Conservation (phyloP, 2,888 invertebrate genomes). For the Micoletzkya japonica region DNA sequence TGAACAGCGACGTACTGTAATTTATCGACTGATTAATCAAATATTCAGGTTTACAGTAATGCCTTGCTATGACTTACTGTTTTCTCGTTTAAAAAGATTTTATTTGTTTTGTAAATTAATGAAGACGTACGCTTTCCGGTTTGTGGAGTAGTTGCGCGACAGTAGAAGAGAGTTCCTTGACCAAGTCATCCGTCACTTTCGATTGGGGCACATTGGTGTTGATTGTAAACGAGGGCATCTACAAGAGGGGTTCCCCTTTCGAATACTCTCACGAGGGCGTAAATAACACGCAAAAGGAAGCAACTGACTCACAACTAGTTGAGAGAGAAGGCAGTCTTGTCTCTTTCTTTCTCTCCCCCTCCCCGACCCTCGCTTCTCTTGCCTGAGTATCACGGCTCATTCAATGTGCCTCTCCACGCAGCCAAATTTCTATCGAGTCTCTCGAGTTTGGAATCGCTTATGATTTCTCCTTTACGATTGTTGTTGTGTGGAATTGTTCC, state of each 20-base stretch:
- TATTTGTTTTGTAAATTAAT: neutral
- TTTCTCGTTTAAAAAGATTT: neutral
- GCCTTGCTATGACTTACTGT: neutral
- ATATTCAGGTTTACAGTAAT: too few relatives aligned
- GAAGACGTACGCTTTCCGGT: constrained; percentile 44
- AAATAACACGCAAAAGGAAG: too few relatives aligned
- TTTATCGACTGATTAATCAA: neutral
- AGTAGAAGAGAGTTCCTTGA: constrained; percentile 36
- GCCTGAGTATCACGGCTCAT: constrained; percentile 2
- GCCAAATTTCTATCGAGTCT: constrained; percentile 11
- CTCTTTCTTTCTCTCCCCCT: too few relatives aligned
- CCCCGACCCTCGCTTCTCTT: too few relatives aligned
- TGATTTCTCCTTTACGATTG: too few relatives aligned
- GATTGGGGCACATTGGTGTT: constrained; percentile 35
- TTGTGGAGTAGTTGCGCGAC: constrained; percentile 44
- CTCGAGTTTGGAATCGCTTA: neutral
- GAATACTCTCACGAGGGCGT: too few relatives aligned
- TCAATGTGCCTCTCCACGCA: neutral
- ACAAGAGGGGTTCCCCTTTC: neutral
- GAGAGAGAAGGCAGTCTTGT: too few relatives aligned
- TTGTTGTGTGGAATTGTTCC: constrained; percentile 3
- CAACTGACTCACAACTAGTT: too few relatives aligned
- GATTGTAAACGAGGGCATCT: constrained; percentile 41
- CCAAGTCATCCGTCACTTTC: constrained; percentile 33
- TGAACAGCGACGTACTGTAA: constrained; percentile 48